phyloP scores from a whole-genome alignment of 64 coral and sea anemone species.

The Cladopsammia gracilis region DNA sequence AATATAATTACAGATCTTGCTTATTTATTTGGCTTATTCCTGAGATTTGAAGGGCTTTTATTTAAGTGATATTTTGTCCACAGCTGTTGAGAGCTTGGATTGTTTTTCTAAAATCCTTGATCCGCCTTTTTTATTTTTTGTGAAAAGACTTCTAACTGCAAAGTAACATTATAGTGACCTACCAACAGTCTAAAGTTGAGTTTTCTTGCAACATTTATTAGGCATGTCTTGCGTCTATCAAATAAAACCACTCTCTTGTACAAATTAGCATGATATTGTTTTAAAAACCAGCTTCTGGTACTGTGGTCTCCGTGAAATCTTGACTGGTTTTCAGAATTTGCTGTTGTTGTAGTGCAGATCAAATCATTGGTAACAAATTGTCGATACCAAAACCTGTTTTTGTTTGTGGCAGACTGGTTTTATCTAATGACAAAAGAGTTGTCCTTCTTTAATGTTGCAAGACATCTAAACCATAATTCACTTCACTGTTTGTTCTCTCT shows the following conservation, averaged over 20 bases:
- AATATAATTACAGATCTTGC: background rate
- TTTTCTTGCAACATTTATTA: background rate
- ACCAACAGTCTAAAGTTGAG: background rate
- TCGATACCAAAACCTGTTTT: background rate
- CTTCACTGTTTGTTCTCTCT: slow-evolving; percentile 9
- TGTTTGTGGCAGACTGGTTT: background rate
- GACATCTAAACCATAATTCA: background rate
- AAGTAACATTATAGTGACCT: background rate
- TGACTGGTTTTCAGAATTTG: background rate
- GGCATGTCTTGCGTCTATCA: background rate
- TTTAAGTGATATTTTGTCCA: background rate
- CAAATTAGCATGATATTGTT: background rate
- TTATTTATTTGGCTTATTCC: background rate
- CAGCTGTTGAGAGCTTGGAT: background rate
- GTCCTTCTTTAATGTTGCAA: background rate
- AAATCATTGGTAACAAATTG: too few relatives aligned
- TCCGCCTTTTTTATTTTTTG: background rate
- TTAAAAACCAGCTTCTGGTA: too few relatives aligned
- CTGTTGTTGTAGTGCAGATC: background rate
- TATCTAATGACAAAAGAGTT: background rate
- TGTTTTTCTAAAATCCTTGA: background rate
- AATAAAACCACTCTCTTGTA: background rate
- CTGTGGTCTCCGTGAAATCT: background rate
- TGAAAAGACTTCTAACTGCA: background rate
- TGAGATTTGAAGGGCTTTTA: too few relatives aligned